Conservation (phyloP, 2,113 vertebrate genomes). For the Dipodomys ordii region DNA sequence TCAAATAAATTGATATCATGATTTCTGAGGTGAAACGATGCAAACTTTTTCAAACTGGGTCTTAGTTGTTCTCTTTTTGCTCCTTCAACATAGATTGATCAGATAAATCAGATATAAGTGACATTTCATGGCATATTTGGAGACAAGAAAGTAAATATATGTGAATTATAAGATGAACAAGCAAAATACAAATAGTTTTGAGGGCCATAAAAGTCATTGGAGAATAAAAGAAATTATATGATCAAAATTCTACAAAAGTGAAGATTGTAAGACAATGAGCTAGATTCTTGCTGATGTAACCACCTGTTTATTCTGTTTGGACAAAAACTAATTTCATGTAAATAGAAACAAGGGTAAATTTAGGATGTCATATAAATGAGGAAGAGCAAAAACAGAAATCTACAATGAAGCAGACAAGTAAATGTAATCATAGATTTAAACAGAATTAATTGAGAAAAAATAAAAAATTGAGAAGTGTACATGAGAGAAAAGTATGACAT, state of each 20-base stretch:
- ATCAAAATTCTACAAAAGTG: not conserved
- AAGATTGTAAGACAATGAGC: not conserved
- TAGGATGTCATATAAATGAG: not conserved
- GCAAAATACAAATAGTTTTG: not conserved
- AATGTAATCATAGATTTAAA: not conserved
- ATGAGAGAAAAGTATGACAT: not conserved
- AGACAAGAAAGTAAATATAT: not conserved
- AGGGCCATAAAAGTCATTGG: not conserved
- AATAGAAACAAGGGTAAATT: not conserved
- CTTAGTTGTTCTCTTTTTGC: not conserved
- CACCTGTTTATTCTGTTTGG: not conserved
- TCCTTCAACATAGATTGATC: not conserved
- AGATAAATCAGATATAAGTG: not conserved
- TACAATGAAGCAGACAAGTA: not conserved
- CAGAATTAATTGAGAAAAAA: not conserved
- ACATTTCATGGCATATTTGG: not conserved
- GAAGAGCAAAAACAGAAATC: not conserved
- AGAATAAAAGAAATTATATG: not conserved
- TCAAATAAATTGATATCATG: not conserved
- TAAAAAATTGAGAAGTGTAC: not conserved
- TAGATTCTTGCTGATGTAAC: not conserved
- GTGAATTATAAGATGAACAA: not conserved
- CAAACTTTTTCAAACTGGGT: not conserved
- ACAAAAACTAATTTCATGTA: not conserved
- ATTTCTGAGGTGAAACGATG: not conserved